A percentile compares a stretch with the other conserved stretches of the same genome.
Conservation (phyloP, 2,113 vertebrate genomes). For the Dromiciops gliroides region DNA sequence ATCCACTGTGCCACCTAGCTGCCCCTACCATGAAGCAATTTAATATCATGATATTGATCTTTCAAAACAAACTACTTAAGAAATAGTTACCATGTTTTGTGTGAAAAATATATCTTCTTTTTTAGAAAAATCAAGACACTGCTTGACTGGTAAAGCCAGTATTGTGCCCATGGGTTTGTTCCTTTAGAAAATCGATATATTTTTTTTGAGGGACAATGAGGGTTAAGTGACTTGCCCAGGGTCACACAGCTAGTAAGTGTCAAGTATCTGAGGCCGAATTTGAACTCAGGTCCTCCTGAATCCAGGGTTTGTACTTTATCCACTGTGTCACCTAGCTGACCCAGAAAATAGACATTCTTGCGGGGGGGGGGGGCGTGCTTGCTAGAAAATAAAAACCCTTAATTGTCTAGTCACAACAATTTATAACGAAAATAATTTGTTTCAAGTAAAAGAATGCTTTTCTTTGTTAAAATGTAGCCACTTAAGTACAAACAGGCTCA, state of each 20-base stretch:
- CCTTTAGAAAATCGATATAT: constrained; percentile 57
- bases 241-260: too few species aligned
- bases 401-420: constrained; percentile 8
- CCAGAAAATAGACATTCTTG: constrained; percentile 35
- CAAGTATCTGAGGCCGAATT: too few species aligned
- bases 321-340: too few species aligned
- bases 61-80: constrained; percentile 20
- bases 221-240: too few species aligned
- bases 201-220: too few species aligned
- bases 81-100: constrained; percentile 42
- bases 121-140: constrained; percentile 43
- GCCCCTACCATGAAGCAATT: constrained; percentile 50
- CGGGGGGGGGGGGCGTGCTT: constrained; percentile 57
- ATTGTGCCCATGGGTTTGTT: constrained; percentile 21
- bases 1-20: too few species aligned
- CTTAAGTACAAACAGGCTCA: constrained; percentile 51
- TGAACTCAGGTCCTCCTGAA: too few species aligned
- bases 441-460: constrained; percentile 62
- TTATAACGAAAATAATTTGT: constrained; percentile 49
- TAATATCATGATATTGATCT: constrained; percentile 4
- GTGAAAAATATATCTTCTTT: constrained; percentile 49
- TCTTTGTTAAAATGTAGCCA: constrained; percentile 78
- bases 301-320: too few species aligned
- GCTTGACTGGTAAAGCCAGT: constrained; percentile 48
- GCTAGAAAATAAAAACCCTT: constrained; percentile 49